These are phyloP conservation scores for Drosophila sproati DNA, from an alignment of 1,140 invertebrate genomes.

Conservation along the genomic window DNA sequence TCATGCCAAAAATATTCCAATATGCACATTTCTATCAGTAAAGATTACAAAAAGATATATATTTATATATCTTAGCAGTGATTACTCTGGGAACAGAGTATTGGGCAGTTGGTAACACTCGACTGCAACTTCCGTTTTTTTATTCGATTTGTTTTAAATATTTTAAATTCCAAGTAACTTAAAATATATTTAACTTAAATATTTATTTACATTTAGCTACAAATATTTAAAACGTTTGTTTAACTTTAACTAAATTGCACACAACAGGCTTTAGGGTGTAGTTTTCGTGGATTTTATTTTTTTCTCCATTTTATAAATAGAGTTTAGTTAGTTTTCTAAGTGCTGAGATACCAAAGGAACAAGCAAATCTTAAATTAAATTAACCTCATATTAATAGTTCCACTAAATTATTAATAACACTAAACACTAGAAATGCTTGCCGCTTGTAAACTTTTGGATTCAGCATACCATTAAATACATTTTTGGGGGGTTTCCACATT, in stretches of 20 bases:
- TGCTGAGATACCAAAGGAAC: slow-evolving; percentile 77
- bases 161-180: background rate
- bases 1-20: too few species aligned
- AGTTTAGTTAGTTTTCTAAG: slow-evolving; percentile 20
- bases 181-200: slow-evolving; percentile 45
- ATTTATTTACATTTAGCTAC: slow-evolving; percentile 61
- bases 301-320: slow-evolving; percentile 39
- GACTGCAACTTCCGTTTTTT: slow-evolving; percentile 6
- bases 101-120: too few species aligned
- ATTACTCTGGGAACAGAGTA: too few species aligned
- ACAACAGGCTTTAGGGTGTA: slow-evolving; percentile 70
- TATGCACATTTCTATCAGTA: too few species aligned
- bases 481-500: background rate
- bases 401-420: slow-evolving; percentile 13
- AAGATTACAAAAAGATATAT: too few species aligned
- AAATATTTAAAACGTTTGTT: slow-evolving; percentile 12
- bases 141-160: slow-evolving; percentile 21
- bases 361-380: slow-evolving; percentile 15
- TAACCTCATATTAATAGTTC: slow-evolving; percentile 11
- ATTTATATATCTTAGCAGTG: too few species aligned
- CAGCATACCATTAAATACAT: slow-evolving; percentile 9
- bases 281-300: slow-evolving; percentile 32
- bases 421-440: slow-evolving; percentile 52
- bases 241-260: slow-evolving; percentile 27
- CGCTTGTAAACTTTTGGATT: slow-evolving; percentile 16